Evolutionary conservation across 2,113 vertebrate genomes (phyloP).

Genomic region (Procapra przewalskii): DNA sequence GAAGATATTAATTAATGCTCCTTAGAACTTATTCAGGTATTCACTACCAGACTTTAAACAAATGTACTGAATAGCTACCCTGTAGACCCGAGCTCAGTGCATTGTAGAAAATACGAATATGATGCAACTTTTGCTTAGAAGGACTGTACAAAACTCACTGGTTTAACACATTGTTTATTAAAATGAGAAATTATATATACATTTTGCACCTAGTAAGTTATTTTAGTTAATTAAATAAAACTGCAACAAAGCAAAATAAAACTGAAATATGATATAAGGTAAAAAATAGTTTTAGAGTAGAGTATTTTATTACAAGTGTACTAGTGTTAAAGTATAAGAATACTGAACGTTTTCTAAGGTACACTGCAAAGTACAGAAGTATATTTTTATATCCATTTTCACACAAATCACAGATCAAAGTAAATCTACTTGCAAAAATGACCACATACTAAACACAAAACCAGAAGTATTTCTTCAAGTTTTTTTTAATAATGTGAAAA

Average conservation of each 20-base stretch:
- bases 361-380: background rate
- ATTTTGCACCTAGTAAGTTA: background rate
- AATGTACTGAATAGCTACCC: background rate
- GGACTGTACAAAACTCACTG: background rate
- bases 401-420: background rate
- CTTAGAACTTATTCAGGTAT: background rate
- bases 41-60: background rate
- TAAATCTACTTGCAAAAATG: slow-evolving; percentile 13
- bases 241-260: slow-evolving; percentile 1
- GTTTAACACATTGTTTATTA: background rate
- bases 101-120: background rate
- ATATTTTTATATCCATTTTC: background rate
- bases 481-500: slow-evolving; percentile 7
- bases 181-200: background rate
- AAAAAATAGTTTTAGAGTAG: background rate
- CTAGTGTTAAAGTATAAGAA: background rate
- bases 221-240: slow-evolving; percentile 12
- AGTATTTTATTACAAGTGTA: background rate
- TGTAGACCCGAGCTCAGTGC: background rate
- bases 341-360: background rate
- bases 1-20: background rate
- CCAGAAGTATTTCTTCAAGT: background rate
- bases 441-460: background rate
- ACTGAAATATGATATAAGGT: background rate
- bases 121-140: background rate